phyloP scores from a whole-genome alignment of 2,113 vertebrate genomes.

The Vidua macroura region DNA sequence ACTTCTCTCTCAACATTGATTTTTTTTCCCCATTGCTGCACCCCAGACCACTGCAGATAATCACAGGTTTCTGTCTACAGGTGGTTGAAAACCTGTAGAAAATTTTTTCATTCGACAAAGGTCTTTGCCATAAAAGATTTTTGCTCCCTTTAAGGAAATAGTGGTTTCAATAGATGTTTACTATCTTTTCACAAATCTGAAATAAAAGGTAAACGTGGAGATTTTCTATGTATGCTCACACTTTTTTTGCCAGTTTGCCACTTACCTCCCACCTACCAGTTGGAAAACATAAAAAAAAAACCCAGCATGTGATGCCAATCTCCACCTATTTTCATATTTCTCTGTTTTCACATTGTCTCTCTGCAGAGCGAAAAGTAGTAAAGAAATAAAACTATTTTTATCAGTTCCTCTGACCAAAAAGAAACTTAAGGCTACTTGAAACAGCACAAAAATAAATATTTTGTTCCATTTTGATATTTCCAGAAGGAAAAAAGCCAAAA shows the following conservation, averaged over 20 bases:
- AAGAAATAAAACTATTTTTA: not conserved
- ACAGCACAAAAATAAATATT: not conserved
- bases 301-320: slow-evolving; percentile 7
- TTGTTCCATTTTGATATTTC: not conserved
- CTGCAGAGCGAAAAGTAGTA: not conserved
- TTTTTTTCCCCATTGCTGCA: not conserved
- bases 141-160: not conserved
- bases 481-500: not conserved
- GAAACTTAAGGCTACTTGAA: not conserved
- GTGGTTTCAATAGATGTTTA: slow-evolving; percentile 31
- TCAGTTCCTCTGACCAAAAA: not conserved
- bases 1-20: not conserved
- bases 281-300: not conserved
- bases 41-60: not conserved
- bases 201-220: slow-evolving; percentile 51
- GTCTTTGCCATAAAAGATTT: not conserved
- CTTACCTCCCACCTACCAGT: slow-evolving; percentile 66
- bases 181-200: slow-evolving; percentile 38
- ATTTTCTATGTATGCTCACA: slow-evolving; percentile 49
- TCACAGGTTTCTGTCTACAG: not conserved
- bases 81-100: not conserved
- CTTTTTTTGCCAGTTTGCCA: slow-evolving; percentile 53
- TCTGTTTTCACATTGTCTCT: not conserved
- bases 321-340: slow-evolving; percentile 38
- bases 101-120: not conserved